phyloP scores from a whole-genome alignment of 2,797 vertebrate species.

The Sus cebifrons region DNA sequence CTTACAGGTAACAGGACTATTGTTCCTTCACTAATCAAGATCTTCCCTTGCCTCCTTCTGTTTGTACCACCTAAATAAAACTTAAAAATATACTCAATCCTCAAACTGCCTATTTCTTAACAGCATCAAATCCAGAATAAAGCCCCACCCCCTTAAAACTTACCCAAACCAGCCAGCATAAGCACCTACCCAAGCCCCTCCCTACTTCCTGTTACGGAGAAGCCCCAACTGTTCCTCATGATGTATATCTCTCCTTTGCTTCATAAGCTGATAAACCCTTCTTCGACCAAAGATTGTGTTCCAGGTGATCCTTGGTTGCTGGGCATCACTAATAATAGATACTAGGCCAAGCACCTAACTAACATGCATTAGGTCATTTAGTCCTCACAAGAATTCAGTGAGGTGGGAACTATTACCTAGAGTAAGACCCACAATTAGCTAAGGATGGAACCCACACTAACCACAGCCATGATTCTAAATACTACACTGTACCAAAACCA shows the following conservation, averaged over 20 bases:
- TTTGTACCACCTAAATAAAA: neutral
- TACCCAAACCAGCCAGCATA: neutral
- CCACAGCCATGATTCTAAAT: neutral
- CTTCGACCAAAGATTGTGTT: conserved; percentile 32
- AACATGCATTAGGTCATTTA: neutral
- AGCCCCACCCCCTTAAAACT: neutral
- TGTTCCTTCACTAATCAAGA: conserved; percentile 5
- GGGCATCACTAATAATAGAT: neutral
- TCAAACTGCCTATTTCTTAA: neutral
- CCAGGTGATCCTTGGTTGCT: neutral
- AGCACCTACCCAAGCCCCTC: neutral
- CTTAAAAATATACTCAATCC: neutral
- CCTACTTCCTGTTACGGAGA: neutral
- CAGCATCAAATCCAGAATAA: conserved; percentile 42
- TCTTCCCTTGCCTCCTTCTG: neutral
- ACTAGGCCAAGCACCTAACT: conserved; percentile 14
- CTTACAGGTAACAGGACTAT: neutral
- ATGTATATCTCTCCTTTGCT: neutral
- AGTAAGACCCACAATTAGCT: neutral
- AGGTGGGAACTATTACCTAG: neutral
- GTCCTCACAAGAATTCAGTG: neutral
- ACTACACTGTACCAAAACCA: neutral
- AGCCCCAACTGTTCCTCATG: neutral
- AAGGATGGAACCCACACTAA: neutral
- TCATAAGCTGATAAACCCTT: conserved; percentile 30